A percentile compares a stretch with the other conserved stretches of the same genome.
These are phyloP conservation scores for Druon quercuslanigerum DNA, from an alignment of 1,140 invertebrate genomes.

Conservation along the genomic window DNA sequence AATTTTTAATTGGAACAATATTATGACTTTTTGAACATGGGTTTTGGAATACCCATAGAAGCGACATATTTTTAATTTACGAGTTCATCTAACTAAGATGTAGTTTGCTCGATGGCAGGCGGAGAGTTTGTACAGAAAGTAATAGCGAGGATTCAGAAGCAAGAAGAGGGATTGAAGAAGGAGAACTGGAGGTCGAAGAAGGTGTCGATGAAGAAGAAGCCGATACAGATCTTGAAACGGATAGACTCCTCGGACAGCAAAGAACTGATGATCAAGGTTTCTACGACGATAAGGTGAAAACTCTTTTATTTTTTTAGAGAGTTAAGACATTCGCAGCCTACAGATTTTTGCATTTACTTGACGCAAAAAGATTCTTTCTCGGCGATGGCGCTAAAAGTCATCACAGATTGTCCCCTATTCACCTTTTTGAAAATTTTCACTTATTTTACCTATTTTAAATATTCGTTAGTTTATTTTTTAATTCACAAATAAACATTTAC, in stretches of 20 bases:
- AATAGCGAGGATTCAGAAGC: slow-evolving; percentile 72
- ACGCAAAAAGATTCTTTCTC: not conserved
- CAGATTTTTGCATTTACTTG: not conserved
- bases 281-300: slow-evolving; percentile 87
- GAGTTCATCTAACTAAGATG: slow-evolving; percentile 73
- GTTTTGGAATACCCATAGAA: slow-evolving; percentile 56
- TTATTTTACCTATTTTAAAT: no score
- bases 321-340: slow-evolving; percentile 8
- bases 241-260: slow-evolving; percentile 91
- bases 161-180: slow-evolving; percentile 64
- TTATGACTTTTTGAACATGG: slow-evolving; percentile 39
- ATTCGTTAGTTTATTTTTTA: no score
- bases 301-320: slow-evolving; percentile 28
- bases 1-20: no score
- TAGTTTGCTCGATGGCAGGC: slow-evolving; percentile 74
- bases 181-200: slow-evolving; percentile 69
- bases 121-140: slow-evolving; percentile 69
- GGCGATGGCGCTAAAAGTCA: no score
- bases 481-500: no score
- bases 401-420: no score
- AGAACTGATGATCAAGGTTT: slow-evolving; percentile 92
- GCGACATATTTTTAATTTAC: slow-evolving; percentile 46
- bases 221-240: slow-evolving; percentile 92
- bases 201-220: slow-evolving; percentile 83
- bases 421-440: no score